Percentiles rank a stretch among this genome's conserved stretches.
phyloP scores from a whole-genome alignment of 1,140 invertebrate genomes.

The Varroa destructor region DNA sequence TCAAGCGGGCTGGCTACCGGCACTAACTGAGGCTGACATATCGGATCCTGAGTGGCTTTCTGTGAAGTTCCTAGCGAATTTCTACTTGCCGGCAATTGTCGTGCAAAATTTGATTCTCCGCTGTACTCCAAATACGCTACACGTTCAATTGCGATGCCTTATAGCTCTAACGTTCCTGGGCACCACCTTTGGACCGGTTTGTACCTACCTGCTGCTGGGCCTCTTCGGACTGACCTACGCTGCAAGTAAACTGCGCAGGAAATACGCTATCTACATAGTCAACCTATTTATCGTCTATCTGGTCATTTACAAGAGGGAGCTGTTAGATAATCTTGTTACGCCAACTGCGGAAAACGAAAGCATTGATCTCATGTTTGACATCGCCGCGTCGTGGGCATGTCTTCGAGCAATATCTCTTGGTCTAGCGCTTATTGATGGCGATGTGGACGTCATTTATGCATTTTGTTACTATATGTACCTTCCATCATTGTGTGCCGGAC shows the following conservation, averaged over 20 bases:
- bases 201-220: neutral
- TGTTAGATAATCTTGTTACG: neutral
- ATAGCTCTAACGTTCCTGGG: neutral
- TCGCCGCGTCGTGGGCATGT: neutral
- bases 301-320: neutral
- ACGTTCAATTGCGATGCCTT: neutral
- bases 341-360: neutral
- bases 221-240: neutral
- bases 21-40: too few species aligned
- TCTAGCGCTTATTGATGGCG: neutral
- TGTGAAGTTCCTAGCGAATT: too few species aligned
- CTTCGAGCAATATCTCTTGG: conserved; percentile 20
- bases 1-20: too few species aligned
- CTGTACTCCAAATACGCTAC: neutral
- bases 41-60: too few species aligned
- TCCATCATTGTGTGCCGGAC: neutral
- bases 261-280: neutral
- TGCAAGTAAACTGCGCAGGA: neutral
- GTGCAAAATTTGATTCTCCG: neutral
- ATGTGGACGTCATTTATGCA: neutral
- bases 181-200: conserved; percentile 1
- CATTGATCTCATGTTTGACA: conserved; percentile 1
- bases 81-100: neutral
- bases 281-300: conserved; percentile 15
- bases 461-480: conserved; percentile 4